Evolutionary conservation across 92 coral and sea anemone genomes (phyloP).

Genomic region (Muricea muricata): DNA sequence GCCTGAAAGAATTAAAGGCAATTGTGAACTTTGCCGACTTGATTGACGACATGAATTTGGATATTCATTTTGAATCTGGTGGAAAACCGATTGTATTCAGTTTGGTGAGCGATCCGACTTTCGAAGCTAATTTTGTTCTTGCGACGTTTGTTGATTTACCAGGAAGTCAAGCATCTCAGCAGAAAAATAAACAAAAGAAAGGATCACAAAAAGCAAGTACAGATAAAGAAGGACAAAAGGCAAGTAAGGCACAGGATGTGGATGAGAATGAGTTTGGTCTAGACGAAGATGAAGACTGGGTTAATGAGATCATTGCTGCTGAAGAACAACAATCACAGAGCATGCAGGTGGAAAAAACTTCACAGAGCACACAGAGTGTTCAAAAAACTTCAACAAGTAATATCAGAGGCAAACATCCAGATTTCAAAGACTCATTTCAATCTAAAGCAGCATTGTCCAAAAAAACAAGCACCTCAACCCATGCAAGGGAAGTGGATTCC

Average conservation of each 20-base stretch:
- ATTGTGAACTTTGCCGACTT: conserved; percentile 93
- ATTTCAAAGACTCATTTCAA: background rate
- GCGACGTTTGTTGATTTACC: conserved; percentile 89
- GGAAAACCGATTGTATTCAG: conserved; percentile 98
- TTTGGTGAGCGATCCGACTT: conserved; percentile 86
- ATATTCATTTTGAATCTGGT: conserved; percentile 93
- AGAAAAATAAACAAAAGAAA: conserved; percentile 17
- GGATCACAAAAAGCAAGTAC: background rate
- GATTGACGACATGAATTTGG: conserved; percentile 79
- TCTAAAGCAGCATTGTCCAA: no score
- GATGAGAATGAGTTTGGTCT: conserved; percentile 7
- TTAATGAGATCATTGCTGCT: conserved; percentile 3
- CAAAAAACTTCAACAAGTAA: conserved; percentile 1
- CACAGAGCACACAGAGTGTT: no score
- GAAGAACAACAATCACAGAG: no score
- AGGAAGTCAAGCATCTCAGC: conserved; percentile 64
- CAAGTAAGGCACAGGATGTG: background rate
- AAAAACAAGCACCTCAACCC: background rate
- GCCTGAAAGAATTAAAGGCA: conserved; percentile 95
- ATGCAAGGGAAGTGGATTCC: no score
- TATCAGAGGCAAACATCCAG: background rate
- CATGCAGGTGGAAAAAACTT: no score
- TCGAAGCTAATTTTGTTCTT: conserved; percentile 93
- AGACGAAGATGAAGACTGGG: conserved; percentile 47
- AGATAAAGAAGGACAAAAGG: background rate